Conservation (phyloP, 2,888 invertebrate genomes). For the Lasioglossum morio region DNA sequence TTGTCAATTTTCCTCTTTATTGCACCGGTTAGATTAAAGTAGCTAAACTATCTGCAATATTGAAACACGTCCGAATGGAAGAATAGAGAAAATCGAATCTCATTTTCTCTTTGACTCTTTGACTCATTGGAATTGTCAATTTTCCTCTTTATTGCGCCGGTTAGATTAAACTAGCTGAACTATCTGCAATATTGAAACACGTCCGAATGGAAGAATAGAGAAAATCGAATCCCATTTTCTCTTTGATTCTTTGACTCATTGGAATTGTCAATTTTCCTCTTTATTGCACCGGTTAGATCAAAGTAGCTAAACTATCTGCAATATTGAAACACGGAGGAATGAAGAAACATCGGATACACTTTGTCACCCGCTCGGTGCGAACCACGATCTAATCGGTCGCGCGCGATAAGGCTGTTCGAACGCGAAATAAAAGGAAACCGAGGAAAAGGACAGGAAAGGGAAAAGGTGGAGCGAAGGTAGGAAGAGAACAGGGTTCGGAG, state of each 20-base stretch:
- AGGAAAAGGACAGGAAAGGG: not conserved
- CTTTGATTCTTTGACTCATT: not conserved
- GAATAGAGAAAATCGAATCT: too few relatives aligned
- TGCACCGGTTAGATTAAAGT: too few relatives aligned
- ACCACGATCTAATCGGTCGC: not conserved
- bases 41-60: too few relatives aligned
- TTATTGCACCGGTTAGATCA: not conserved
- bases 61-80: too few relatives aligned
- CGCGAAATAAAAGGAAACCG: not conserved
- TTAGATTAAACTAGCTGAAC: not conserved
- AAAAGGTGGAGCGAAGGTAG: not conserved
- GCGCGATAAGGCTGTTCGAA: not conserved
- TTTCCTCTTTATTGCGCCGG: not conserved
- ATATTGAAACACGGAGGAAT: not conserved
- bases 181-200: too few relatives aligned
- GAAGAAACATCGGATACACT: not conserved
- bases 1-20: too few relatives aligned
- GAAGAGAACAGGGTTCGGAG: slow-evolving; percentile 10
- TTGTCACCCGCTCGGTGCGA: not conserved
- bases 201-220: too few relatives aligned
- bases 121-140: not conserved
- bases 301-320: not conserved
- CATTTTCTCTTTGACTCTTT: not conserved
- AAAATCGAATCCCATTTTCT: too few relatives aligned
- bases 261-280: not conserved